Percentiles rank a stretch among this genome's conserved stretches.
Evolutionary conservation across 2,888 invertebrate genomes (phyloP).

Genomic region (Pollenia labialis): DNA sequence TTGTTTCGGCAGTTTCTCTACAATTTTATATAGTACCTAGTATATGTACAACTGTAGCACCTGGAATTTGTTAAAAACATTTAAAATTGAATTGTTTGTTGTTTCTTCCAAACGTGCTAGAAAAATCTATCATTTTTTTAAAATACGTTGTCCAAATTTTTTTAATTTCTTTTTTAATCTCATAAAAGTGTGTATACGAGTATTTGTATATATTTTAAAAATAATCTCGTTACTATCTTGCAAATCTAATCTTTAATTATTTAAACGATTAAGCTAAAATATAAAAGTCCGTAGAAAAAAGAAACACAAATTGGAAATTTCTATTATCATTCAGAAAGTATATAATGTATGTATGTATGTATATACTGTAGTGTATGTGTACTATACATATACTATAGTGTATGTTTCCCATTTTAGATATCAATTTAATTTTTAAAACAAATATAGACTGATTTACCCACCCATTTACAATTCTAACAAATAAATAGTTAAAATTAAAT

Average conservation of each 20-base stretch:
- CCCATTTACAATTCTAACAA: too few species aligned
- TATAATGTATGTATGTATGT: too few species aligned
- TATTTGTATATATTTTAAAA: not conserved
- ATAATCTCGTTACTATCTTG: not conserved
- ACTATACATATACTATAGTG: too few species aligned
- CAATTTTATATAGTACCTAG: not conserved
- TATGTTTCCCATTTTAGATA: too few species aligned
- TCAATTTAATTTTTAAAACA: too few species aligned
- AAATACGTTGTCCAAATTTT: not conserved
- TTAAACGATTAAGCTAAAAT: conserved; percentile 8
- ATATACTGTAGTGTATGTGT: too few species aligned
- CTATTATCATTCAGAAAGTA: too few species aligned
- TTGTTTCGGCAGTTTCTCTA: not conserved
- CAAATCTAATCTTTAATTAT: conserved; percentile 36
- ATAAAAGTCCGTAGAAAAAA: not conserved
- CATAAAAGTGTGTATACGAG: too few species aligned
- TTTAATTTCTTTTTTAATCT: not conserved
- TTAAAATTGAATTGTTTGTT: too few species aligned
- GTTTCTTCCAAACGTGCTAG: not conserved
- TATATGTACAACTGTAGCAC: not conserved
- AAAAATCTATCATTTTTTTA: not conserved
- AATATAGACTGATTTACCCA: too few species aligned
- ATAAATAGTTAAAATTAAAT: too few species aligned
- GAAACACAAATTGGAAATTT: too few species aligned
- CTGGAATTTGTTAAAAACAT: not conserved